Base-by-base conservation (phyloP, 2,888 invertebrate genomes). In the Conomelus anceps region DNA sequence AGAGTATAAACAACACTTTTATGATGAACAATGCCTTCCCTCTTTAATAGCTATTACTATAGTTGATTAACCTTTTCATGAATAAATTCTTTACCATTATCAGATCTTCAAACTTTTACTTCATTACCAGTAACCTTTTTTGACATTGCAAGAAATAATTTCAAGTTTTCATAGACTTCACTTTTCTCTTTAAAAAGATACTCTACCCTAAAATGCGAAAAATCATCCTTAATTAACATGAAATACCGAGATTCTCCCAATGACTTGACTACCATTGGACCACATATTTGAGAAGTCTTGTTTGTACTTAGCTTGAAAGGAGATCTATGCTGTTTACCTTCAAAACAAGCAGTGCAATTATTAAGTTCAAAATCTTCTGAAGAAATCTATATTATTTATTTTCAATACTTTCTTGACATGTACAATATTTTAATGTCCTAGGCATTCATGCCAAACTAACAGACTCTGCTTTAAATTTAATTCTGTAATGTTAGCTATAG, bases 81-180 rank as follows among this genome's bases (percentile, higher is more conserved):
- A 89, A 92, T 92, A 87, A 92, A 92, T 90, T 92, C 92, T 41
- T 91, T 91, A 17, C 92, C 92, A 91, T 92, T 92, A 89, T 92
- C 92, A 89, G 91, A 92, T 22, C 92, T 87, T 23, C 92, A 88
- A 89, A 92, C 92, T 89, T 91, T 91, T 7, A 92, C 90, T 13
- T 90, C 89, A 90, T 92, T 91, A n/a, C 92, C 91, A 89, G 92
- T 91, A 86, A 90, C 90, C 13, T 89, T 63, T 88, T 91, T 91
- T 0, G 91, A 91, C 89, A 92, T 91, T 88, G 92, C 89, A 22
- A 89, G 23, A 89, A 3, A 92, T 90, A 86, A 85, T 86, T 88
- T 85, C 0, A 89, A 22, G 17, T 89, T 23, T 24, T 89, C 86
- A 24, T 22, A 26, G 3, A 89, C 41, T 91, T 91, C 41, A 89